A percentile compares a stretch with the other conserved stretches of the same genome.
Conservation (phyloP, 1,140 invertebrate genomes). For the Orchestia grillus region DNA sequence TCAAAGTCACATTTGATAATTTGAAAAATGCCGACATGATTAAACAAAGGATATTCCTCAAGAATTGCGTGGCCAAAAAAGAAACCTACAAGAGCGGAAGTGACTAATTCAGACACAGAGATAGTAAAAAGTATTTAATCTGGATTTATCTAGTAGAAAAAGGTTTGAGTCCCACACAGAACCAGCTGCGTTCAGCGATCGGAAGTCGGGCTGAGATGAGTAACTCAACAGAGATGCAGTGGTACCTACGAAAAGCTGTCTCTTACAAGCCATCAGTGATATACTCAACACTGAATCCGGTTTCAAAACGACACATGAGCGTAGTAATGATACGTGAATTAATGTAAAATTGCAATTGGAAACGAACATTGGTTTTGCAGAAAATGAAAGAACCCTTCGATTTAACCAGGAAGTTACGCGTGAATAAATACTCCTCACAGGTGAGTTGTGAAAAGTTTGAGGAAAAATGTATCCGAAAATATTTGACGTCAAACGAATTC, state of each 20-base stretch:
- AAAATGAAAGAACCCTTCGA: too few relatives aligned
- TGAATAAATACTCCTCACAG: too few relatives aligned
- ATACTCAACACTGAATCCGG: background rate
- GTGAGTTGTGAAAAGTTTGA: too few relatives aligned
- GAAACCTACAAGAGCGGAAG: background rate
- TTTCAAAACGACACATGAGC: too few relatives aligned
- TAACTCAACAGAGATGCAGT: background rate
- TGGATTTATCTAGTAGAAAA: background rate
- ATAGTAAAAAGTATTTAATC: background rate
- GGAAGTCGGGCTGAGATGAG: background rate
- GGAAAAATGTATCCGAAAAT: too few relatives aligned
- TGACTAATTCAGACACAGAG: background rate
- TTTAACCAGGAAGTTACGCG: too few relatives aligned
- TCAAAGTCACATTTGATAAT: background rate
- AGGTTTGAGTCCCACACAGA: background rate
- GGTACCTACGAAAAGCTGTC: background rate
- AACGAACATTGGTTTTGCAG: too few relatives aligned
- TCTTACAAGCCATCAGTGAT: background rate
- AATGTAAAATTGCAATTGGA: too few relatives aligned
- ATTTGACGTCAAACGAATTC: too few relatives aligned
- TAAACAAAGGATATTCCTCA: background rate
- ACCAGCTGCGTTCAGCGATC: too few relatives aligned
- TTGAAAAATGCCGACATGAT: background rate
- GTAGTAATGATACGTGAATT: too few relatives aligned
- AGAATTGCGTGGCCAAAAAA: background rate